A percentile compares a stretch with the other conserved stretches of the same genome.
These are phyloP conservation scores for Macropus fuliginosus DNA, from an alignment of 2,797 vertebrate species.

Conservation along the genomic window DNA sequence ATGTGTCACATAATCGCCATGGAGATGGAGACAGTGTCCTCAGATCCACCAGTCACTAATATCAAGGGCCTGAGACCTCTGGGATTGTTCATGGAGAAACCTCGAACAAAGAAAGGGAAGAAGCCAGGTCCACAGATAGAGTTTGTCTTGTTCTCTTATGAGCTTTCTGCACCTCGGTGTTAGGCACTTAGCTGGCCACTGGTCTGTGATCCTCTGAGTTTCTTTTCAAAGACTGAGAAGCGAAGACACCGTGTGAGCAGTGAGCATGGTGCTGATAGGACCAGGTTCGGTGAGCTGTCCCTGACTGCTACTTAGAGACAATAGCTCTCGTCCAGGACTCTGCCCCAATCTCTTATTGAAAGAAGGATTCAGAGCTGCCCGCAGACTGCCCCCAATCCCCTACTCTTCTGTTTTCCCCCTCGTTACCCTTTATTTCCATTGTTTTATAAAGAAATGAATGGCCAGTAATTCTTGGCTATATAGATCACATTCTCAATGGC, in stretches of 20 bases:
- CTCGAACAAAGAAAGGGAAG: background rate
- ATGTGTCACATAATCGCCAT: background rate
- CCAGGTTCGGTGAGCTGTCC: background rate
- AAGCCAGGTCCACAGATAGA: background rate
- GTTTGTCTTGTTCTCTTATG: background rate
- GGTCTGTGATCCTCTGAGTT: background rate
- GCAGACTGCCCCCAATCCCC: background rate
- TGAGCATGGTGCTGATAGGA: background rate
- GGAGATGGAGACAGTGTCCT: background rate
- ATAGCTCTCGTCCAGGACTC: background rate
- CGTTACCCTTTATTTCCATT: background rate
- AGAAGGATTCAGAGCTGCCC: background rate
- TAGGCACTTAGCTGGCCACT: background rate
- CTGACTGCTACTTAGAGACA: too few relatives aligned
- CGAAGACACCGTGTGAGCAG: background rate
- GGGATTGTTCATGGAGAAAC: background rate
- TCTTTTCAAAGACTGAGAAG: background rate
- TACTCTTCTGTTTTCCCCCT: background rate
- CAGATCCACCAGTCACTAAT: background rate
- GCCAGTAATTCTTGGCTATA: background rate
- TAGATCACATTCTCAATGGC: background rate
- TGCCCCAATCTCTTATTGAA: background rate
- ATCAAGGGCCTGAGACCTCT: background rate
- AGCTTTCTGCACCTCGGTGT: background rate
- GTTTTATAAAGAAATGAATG: background rate